These are phyloP conservation scores for Chironomus tepperi DNA, from an alignment of 1,140 invertebrate genomes.

Conservation along the genomic window DNA sequence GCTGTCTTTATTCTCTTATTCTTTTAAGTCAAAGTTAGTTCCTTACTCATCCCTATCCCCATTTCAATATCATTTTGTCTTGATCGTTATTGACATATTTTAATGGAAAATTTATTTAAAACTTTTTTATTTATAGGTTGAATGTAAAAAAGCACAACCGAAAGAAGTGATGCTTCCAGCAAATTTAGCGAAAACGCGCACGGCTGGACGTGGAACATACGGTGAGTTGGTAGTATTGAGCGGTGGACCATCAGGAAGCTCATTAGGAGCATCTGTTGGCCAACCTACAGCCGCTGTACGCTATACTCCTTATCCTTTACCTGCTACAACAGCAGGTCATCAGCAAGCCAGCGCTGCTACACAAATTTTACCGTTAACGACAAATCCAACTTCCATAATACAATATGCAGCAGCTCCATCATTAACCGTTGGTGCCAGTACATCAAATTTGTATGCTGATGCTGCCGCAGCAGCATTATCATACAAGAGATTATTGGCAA, in stretches of 20 bases:
- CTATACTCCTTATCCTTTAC: constrained; percentile 49
- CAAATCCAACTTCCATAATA: constrained; percentile 30
- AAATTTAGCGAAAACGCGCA: constrained; percentile 85
- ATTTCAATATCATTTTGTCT: no score
- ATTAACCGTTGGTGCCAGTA: constrained; percentile 24
- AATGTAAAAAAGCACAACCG: constrained; percentile 99
- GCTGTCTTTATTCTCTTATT: no score
- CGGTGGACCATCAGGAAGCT: constrained; percentile 43
- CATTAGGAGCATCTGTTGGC: constrained; percentile 37
- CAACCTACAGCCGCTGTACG: constrained; percentile 39
- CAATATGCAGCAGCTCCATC: constrained; percentile 27
- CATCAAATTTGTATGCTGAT: constrained; percentile 25
- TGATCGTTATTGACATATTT: neutral
- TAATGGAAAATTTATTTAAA: neutral
- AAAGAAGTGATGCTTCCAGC: constrained; percentile 98
- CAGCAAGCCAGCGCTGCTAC: constrained; percentile 31
- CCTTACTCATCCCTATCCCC: no score
- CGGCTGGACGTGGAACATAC: constrained; percentile 83
- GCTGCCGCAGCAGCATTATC: constrained; percentile 37
- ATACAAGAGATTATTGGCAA: constrained; percentile 37
- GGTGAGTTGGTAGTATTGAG: constrained; percentile 89
- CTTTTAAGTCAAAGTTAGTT: no score
- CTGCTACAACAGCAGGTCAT: constrained; percentile 41
- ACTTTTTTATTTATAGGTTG: constrained; percentile 64
- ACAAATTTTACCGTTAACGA: constrained; percentile 31